Evolutionary conservation across 2,888 invertebrate genomes (phyloP).

Genomic region (Magallana nippona): DNA sequence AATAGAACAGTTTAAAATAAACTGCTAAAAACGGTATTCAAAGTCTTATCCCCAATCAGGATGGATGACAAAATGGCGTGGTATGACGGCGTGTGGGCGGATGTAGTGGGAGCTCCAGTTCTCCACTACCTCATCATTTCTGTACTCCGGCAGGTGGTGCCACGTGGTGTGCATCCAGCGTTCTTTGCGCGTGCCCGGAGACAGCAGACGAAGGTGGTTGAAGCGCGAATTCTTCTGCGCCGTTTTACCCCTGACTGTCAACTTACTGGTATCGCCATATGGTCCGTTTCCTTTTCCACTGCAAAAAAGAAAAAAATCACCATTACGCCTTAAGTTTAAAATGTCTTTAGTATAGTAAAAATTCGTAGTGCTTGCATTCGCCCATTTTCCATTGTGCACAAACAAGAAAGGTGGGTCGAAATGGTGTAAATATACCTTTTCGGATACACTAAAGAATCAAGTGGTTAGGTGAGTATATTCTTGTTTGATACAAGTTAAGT

Average conservation of each 20-base stretch:
- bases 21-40: neutral
- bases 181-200: constrained; percentile 70
- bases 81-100: constrained; percentile 64
- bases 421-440: too few relatives aligned
- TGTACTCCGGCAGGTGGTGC: constrained; percentile 75
- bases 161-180: constrained; percentile 77
- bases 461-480: too few relatives aligned
- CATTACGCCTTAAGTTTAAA: neutral
- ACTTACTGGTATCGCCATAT: constrained; percentile 15
- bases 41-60: constrained; percentile 74
- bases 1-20: neutral
- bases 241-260: neutral
- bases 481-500: too few relatives aligned
- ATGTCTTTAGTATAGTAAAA: too few relatives aligned
- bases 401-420: too few relatives aligned
- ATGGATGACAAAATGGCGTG: constrained; percentile 75
- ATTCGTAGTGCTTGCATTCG: too few relatives aligned
- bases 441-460: too few relatives aligned
- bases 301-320: neutral
- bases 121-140: constrained; percentile 61
- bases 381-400: too few relatives aligned
- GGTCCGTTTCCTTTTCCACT: constrained; percentile 43
- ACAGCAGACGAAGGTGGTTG: constrained; percentile 67
- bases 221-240: constrained; percentile 32
- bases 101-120: constrained; percentile 72